phyloP scores from a whole-genome alignment of 2,888 invertebrate genomes.

The Amblyjoppa fuscipennis region DNA sequence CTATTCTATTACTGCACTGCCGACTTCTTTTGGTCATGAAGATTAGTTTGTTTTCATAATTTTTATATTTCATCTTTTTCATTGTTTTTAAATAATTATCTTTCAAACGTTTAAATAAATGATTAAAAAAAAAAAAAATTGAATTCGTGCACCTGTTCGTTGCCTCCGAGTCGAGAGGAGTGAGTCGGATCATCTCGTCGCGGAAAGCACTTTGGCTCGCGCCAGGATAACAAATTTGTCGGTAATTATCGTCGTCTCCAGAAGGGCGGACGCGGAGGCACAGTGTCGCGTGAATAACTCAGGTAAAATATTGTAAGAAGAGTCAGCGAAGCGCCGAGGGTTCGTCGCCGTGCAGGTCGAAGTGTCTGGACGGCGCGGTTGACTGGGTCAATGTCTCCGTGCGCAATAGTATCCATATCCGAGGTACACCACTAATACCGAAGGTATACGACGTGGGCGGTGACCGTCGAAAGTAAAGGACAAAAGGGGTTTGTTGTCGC shows the following conservation, averaged over 20 bases:
- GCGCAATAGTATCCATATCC: constrained; percentile 48
- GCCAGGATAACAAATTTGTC: constrained; percentile 40
- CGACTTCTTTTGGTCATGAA: not conserved
- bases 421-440: constrained; percentile 57
- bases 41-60: not conserved
- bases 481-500: constrained; percentile 62
- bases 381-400: constrained; percentile 48
- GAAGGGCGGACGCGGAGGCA: not conserved
- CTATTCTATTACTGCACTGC: not conserved
- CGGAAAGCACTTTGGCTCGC: constrained; percentile 29
- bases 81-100: not conserved
- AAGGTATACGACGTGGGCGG: constrained; percentile 51
- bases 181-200: not conserved
- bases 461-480: constrained; percentile 12
- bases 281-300: constrained; percentile 26
- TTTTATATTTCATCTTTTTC: not conserved
- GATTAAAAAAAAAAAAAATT: too few relatives aligned
- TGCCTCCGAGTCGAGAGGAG: not conserved
- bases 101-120: too few relatives aligned
- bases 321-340: constrained; percentile 25
- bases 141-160: not conserved
- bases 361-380: constrained; percentile 35
- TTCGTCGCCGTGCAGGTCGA: constrained; percentile 23
- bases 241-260: constrained; percentile 37
- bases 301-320: constrained; percentile 24